Evolutionary conservation across 1,140 invertebrate genomes (phyloP).

Genomic region (Calephelis virginiensis): DNA sequence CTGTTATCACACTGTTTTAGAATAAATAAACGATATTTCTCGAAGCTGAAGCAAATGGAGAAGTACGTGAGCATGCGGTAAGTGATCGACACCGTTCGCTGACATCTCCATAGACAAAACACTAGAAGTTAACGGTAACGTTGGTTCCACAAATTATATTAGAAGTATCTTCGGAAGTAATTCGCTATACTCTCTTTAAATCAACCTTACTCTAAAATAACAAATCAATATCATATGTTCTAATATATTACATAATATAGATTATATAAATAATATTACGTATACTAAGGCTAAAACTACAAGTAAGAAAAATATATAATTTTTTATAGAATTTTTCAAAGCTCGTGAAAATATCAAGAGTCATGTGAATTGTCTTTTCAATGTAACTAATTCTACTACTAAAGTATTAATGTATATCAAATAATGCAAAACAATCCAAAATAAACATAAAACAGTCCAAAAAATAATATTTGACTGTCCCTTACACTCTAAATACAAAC

Average conservation of each 20-base stretch:
- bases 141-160: neutral
- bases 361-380: slow-evolving; percentile 74
- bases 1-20: too few relatives aligned
- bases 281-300: slow-evolving; percentile 58
- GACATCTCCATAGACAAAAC: too few relatives aligned
- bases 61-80: too few relatives aligned
- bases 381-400: slow-evolving; percentile 44
- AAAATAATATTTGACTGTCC: slow-evolving; percentile 1
- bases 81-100: too few relatives aligned
- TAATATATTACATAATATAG: slow-evolving; percentile 34
- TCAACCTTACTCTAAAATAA: slow-evolving; percentile 23
- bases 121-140: too few relatives aligned
- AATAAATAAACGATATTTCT: too few relatives aligned
- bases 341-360: slow-evolving; percentile 69
- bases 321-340: slow-evolving; percentile 70
- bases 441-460: slow-evolving; percentile 31
- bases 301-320: slow-evolving; percentile 76
- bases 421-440: slow-evolving; percentile 28
- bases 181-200: neutral
- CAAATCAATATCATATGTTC: slow-evolving; percentile 25
- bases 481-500: slow-evolving; percentile 60
- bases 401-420: slow-evolving; percentile 34
- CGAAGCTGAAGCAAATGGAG: too few relatives aligned
- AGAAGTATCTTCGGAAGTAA: neutral
- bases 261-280: slow-evolving; percentile 37